Percentiles rank a stretch among this genome's conserved stretches.
These are phyloP conservation scores for Malaclemys terrapin DNA, from an alignment of 2,113 vertebrate species.

Conservation along the genomic window DNA sequence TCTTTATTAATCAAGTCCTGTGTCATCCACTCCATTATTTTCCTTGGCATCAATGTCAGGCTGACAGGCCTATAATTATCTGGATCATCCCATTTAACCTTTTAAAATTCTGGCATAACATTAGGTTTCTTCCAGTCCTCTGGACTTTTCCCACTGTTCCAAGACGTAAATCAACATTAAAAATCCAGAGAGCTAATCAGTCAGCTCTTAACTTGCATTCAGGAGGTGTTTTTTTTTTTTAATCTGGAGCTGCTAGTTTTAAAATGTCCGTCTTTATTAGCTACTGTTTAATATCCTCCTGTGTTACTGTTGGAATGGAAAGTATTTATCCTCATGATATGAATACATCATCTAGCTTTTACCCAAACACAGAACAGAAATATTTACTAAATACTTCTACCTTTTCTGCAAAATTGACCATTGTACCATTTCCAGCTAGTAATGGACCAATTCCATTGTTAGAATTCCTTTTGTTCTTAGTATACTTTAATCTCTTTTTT, in stretches of 20 bases:
- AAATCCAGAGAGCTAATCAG: background rate
- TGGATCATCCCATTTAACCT: background rate
- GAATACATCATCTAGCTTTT: no score
- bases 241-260: no score
- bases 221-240: no score
- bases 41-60: constrained; percentile 3
- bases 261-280: no score
- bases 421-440: background rate
- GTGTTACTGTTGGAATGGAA: no score
- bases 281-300: no score
- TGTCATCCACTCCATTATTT: background rate
- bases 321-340: no score
- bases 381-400: background rate
- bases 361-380: no score
- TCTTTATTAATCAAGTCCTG: background rate
- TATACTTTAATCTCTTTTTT: background rate
- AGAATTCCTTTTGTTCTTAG: background rate
- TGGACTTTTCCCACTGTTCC: no score
- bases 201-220: no score
- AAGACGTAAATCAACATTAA: rapidly evolving
- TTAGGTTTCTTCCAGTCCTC: no score
- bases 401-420: background rate
- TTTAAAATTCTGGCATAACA: no score
- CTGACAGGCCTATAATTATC: background rate
- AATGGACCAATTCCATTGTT: background rate